Percentiles rank a stretch among this genome's conserved stretches.
Conservation (phyloP, 2,113 vertebrate genomes). For the Maccullochella peelii region DNA sequence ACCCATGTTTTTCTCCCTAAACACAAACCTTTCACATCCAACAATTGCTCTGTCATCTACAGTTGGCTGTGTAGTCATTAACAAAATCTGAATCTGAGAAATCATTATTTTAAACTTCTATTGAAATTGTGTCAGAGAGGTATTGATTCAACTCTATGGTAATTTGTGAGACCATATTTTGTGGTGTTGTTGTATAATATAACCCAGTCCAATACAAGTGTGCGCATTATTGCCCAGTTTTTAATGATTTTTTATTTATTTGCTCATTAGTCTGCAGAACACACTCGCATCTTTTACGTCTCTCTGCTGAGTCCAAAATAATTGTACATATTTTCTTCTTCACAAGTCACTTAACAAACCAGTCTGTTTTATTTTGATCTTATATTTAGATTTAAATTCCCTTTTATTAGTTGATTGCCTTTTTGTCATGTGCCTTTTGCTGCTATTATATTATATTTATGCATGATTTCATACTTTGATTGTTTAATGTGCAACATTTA, state of each 20-base stretch:
- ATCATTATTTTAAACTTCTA: not conserved
- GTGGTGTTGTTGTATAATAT: not conserved
- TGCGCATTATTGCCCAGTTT: not conserved
- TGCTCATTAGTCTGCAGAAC: not conserved
- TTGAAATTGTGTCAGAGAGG: slow-evolving; percentile 13
- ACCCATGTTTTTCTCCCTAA: not conserved
- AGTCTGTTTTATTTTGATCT: not conserved
- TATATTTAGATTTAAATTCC: not conserved
- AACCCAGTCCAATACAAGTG: not conserved
- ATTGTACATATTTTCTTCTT: not conserved
- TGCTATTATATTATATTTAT: not conserved
- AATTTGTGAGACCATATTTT: slow-evolving; percentile 30
- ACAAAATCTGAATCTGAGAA: not conserved
- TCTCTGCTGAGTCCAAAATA: not conserved
- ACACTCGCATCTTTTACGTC: not conserved
- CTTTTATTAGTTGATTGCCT: not conserved
- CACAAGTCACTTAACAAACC: not conserved
- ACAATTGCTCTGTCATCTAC: not conserved
- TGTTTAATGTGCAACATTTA: not conserved
- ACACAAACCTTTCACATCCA: slow-evolving; percentile 8
- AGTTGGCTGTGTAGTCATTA: not conserved
- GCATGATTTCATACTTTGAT: not conserved
- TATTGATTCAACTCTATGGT: slow-evolving; percentile 29
- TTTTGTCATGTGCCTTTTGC: not conserved
- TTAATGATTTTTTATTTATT: slow-evolving; percentile 11